Evolutionary conservation across 1,140 invertebrate species (phyloP).

Genomic region (Cylas formicarius): DNA sequence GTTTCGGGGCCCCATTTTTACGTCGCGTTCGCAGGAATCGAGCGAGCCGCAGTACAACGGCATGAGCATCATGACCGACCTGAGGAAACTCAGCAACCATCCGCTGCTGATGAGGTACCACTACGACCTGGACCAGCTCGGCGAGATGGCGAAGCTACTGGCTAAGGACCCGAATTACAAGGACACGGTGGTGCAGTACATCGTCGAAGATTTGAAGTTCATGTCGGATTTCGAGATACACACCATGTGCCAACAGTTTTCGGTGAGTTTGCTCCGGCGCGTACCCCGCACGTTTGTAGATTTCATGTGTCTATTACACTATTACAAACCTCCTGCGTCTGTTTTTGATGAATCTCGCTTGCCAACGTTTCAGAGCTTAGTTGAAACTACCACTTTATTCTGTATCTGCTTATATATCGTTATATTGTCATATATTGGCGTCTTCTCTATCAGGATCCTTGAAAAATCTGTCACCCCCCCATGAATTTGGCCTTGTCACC

Average conservation of each 20-base stretch:
- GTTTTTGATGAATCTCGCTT: no score
- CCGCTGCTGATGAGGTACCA: conserved; percentile 72
- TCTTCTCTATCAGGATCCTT: no score
- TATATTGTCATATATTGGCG: no score
- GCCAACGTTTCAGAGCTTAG: no score
- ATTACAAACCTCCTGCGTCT: no score
- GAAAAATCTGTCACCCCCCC: no score
- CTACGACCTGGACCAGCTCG: conserved; percentile 66
- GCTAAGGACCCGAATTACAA: conserved; percentile 65
- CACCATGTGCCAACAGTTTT: conserved; percentile 60
- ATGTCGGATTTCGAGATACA: conserved; percentile 91
- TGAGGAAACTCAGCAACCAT: conserved; percentile 85
- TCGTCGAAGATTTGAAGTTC: conserved; percentile 78
- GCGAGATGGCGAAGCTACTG: conserved; percentile 66
- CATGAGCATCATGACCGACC: conserved; percentile 78
- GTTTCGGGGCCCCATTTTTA: no score
- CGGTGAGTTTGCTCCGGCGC: conserved; percentile 48
- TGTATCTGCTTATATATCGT: no score
- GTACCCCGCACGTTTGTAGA: neutral
- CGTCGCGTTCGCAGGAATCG: conserved; percentile 9
- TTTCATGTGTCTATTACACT: neutral
- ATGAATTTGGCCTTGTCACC: no score
- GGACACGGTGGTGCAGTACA: conserved; percentile 72
- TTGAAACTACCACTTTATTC: no score
- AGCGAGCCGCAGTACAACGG: conserved; percentile 48